Conservation (phyloP, 2,113 vertebrate species). For the Heterotilapia buettikoferi region DNA sequence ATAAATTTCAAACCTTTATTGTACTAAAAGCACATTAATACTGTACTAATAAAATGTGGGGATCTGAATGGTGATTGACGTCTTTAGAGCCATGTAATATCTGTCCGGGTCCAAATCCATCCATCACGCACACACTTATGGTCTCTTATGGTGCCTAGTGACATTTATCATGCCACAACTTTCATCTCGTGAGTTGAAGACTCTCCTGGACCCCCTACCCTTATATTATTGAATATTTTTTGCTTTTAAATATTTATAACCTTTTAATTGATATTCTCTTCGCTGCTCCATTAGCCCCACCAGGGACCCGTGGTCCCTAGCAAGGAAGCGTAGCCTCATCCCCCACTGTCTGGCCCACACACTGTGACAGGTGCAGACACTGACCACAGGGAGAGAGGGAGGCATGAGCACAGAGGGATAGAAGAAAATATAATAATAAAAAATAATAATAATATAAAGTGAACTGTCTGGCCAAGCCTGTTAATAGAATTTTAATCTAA, state of each 20-base stretch:
- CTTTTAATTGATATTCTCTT: conserved; percentile 78
- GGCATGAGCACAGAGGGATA: conserved; percentile 50
- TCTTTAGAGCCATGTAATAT: conserved; percentile 54
- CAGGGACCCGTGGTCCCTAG: conserved; percentile 58
- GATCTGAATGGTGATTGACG: conserved; percentile 53
- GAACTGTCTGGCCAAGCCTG: not conserved
- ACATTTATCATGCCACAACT: conserved; percentile 70
- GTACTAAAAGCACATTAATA: not conserved
- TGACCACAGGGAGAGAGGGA: conserved; percentile 40
- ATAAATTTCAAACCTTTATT: conserved; percentile 13
- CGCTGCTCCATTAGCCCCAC: conserved; percentile 65
- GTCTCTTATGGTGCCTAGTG: conserved; percentile 40
- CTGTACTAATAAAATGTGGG: conserved; percentile 24
- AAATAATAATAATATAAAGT: not conserved
- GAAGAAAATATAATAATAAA: not conserved
- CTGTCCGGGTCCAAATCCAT: conserved; percentile 43
- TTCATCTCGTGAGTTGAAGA: conserved; percentile 64
- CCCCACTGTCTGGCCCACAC: conserved; percentile 63
- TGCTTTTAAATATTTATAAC: conserved; percentile 77
- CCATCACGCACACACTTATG: conserved; percentile 47
- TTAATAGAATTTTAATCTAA: not conserved
- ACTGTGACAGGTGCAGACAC: conserved; percentile 53
- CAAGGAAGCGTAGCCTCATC: conserved; percentile 36
- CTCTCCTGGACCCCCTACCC: conserved; percentile 60
- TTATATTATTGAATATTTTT: conserved; percentile 74